Base-by-base conservation (phyloP, 2,797 vertebrate genomes). In the Brachyrhaphis roseni region DNA sequence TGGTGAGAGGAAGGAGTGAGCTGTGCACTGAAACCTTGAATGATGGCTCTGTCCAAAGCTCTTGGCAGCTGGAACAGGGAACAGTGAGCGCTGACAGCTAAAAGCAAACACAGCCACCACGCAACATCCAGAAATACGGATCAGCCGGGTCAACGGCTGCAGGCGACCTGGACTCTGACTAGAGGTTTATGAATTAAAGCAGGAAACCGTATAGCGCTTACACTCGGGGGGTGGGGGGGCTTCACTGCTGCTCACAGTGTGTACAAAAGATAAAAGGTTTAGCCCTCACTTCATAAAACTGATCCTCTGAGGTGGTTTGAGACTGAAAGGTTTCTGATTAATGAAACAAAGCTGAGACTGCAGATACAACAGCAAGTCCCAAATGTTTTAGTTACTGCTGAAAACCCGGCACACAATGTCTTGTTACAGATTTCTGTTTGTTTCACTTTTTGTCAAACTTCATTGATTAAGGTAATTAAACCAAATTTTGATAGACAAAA, bases 11-110 rank as follows among this genome's bases (percentile, higher is more conserved):
- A 41, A 68, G 36, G 64, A 23, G 64, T 41, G 36, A 41, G 36
- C 15, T n/a, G 31, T 78, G 1, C 11, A 34, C 74, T 80, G 20
- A 68, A 80, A 80, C 76, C 68, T 8, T 3, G 72, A 79, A 53
- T 41, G 49, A 49, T 49, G 57, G 81, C 49, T 78, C 84, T 46
- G 43, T 47, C 76, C 31, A 68, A 12, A 53, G 55, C 73, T 53
- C 31, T 79, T 75, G 10, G 68, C 78, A 53, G 81, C 41, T 71
- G 78, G 81, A 78, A 83, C 79, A 47, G 43, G 12, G 23, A 77
- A 85, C 75, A 77, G 59, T 72, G 75, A 80, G 82, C 82, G 78
- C 78, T 71, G 57, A 34, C 4, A 43, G 82, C 72, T 84, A 83
- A 57, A 45, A 84, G 77, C 62, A 16, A 66, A 51, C 41, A 62